Conservation (phyloP, 30 jellyfish, hydroid and myxozoan species). For the Calvadosia cruxmelitensis region DNA sequence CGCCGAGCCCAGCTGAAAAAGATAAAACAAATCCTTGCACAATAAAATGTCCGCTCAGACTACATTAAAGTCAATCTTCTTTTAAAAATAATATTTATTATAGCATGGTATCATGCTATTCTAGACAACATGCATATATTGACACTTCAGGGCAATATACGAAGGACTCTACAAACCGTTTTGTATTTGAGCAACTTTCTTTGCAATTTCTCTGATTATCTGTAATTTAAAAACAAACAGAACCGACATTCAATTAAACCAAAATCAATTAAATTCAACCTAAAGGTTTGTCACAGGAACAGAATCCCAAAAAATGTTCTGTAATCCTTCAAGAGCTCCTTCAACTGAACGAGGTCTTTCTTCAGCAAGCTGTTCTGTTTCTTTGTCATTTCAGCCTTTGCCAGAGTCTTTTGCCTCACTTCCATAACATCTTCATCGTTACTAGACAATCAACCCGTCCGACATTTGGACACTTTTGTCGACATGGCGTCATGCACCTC, state of each 20-base stretch:
- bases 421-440: conserved; percentile 38
- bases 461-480: conserved; percentile 10
- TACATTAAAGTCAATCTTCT: too few species aligned
- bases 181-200: conserved; percentile 92
- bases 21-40: too few species aligned
- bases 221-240: too few species aligned
- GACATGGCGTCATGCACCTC: background rate
- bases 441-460: conserved; percentile 28
- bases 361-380: conserved; percentile 23
- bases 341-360: conserved; percentile 24
- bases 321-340: conserved; percentile 11
- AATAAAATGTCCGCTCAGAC: too few species aligned
- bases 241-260: too few species aligned
- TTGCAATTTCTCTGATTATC: conserved; percentile 63
- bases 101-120: too few species aligned
- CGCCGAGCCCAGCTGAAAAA: conserved; percentile 98
- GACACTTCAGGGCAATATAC: too few species aligned
- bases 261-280: too few species aligned
- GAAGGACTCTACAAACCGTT: conserved; percentile 19
- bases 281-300: too few species aligned
- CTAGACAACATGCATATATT: too few species aligned
- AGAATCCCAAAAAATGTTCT: too few species aligned
- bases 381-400: conserved; percentile 38
- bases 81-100: too few species aligned
- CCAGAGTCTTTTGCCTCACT: conserved; percentile 37